Base-by-base conservation (phyloP, 2,888 invertebrate genomes). In the Drosophila nigritarsus region DNA sequence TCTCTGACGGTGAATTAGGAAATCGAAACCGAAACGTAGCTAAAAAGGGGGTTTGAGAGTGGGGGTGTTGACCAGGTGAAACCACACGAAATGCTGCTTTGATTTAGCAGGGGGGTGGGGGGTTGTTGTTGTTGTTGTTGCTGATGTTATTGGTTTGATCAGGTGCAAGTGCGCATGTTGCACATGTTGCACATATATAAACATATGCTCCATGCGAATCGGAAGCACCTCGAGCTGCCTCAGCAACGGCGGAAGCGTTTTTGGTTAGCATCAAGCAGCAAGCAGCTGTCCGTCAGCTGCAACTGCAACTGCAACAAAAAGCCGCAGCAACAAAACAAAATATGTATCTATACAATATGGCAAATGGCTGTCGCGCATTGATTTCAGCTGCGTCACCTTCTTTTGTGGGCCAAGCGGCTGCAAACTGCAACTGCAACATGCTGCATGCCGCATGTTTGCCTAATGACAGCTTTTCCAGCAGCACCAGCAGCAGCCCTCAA, bases 301-400 rank as follows among this genome's bases (percentile, higher is more conserved):
- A 62, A 38, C 36, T 36, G 7, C 36, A 45, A 45, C 45, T 15
- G 34, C 45, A 34, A 48, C 54, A 40, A 53, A 55, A 55, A 55
- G 68, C 50, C 67, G 50, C 74, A 53, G 59, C 76, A 49, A 34
- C 24, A 18, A 38, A 15, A 38, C 45, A n/a, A 30, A 13, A 34
- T 4, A n/a, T 13, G 34, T 15, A n/a, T 27, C 27, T 27, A 7
- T 20, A n/a, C 38, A 55, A 24, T 51, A 34, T 62, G 65, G 62
- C 77, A 63, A 78, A 53, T 74, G 73, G 49, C 38, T 66, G 71
- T 50, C 68, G 87, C 87, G 87, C 84, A 85, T 86, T 85, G 89
- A 85, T 85, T 85, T 85, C 84, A 87, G 89, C 89, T 89, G 85
- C 89, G 85, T 85, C 89, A 85, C 79, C 84, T 77, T 54, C 77